These are phyloP conservation scores for Dunckerocampus dactyliophorus DNA, from an alignment of 2,113 vertebrate species.

Conservation along the genomic window DNA sequence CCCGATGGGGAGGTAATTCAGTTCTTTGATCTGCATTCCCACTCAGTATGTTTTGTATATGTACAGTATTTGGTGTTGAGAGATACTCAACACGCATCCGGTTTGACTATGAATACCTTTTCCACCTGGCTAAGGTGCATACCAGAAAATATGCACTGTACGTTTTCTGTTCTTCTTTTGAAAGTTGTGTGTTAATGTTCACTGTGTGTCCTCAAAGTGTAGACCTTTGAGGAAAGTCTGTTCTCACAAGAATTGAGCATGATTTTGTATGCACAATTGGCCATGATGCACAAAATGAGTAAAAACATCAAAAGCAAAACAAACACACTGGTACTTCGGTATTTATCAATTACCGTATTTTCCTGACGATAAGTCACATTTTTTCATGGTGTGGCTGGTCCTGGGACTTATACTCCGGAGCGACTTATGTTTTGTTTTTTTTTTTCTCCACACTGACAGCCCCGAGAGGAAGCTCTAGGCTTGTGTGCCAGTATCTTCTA, in stretches of 20 bases:
- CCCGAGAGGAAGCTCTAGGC: no score
- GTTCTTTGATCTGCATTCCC: conserved; percentile 62
- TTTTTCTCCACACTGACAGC: no score
- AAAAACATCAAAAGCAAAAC: no score
- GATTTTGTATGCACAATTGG: background rate
- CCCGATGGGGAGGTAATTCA: conserved; percentile 31
- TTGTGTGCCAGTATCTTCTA: no score
- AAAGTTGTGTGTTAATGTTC: conserved; percentile 29
- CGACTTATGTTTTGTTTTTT: no score
- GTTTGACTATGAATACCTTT: conserved; percentile 68
- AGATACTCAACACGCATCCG: conserved; percentile 55
- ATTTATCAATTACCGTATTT: no score
- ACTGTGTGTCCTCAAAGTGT: conserved; percentile 17
- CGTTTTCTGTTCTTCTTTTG: conserved; percentile 27
- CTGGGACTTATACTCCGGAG: no score
- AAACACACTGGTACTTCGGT: no score
- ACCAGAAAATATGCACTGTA: conserved; percentile 43
- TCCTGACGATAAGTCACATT: no score
- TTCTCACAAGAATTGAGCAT: background rate
- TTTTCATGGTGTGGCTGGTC: no score
- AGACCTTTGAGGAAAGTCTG: conserved; percentile 5
- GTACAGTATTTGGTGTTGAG: conserved; percentile 41
- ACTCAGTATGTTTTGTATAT: conserved; percentile 14
- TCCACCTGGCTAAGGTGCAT: conserved; percentile 50
- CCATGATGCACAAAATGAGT: no score